These are phyloP conservation scores for Gorsachius goisagi DNA, from an alignment of 2,113 vertebrate genomes.

Conservation along the genomic window DNA sequence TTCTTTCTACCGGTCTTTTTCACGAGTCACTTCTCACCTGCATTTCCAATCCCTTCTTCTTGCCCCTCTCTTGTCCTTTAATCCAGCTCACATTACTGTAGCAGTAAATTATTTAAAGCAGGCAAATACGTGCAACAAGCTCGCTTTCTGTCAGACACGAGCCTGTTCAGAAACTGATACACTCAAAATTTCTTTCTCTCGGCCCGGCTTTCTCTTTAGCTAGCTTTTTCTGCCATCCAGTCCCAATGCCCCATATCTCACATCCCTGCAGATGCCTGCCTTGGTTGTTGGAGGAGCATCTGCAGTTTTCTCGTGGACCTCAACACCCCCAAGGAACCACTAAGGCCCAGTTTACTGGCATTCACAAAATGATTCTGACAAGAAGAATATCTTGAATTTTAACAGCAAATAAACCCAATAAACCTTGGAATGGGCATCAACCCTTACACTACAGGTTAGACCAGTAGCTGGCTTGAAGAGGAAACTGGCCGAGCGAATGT, in stretches of 20 bases:
- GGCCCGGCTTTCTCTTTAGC: not conserved
- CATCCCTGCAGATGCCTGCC: not conserved
- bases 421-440: not conserved
- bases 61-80: constrained; percentile 33
- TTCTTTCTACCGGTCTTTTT: not conserved
- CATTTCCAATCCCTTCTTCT: constrained; percentile 10
- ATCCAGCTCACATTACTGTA: constrained; percentile 15
- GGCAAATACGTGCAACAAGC: constrained; percentile 5
- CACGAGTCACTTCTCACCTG: not conserved
- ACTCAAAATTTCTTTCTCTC: not conserved
- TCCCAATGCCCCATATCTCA: not conserved
- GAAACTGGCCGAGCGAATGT: not conserved
- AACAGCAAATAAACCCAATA: not conserved
- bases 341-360: not conserved
- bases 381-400: not conserved
- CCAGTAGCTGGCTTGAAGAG: not conserved
- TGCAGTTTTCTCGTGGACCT: not conserved
- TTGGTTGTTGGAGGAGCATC: not conserved
- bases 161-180: constrained; percentile 16
- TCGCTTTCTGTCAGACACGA: not conserved
- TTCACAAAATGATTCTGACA: not conserved
- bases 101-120: constrained; percentile 54
- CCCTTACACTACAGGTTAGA: not conserved
- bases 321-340: not conserved
- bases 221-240: not conserved